Base-by-base conservation (phyloP, 2,888 invertebrate genomes). In the Drosophila testacea region DNA sequence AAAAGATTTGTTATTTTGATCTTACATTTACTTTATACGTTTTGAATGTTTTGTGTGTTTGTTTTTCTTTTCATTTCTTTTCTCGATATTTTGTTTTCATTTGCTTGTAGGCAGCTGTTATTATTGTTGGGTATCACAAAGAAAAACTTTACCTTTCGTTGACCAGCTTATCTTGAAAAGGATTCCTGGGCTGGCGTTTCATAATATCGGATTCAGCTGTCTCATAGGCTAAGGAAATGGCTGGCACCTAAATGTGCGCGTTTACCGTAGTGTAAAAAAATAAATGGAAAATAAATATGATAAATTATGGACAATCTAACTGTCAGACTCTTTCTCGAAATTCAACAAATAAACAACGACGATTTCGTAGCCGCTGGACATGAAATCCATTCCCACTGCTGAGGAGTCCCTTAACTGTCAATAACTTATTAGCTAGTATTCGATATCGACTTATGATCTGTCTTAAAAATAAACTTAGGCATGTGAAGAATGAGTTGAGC, bases 201-300 rank as follows among this genome's bases (percentile, higher is more conserved):
- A 98, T 98, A 94, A 98, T 98, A 96, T 98, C 98, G 94, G 97
- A 97, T 95, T 98, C 98, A 93, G 98, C 97, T 94, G 97, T 96
- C 95, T 98, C 98, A 95, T 98, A 98, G 94, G 98, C 98, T 95
- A 98, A 95, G 94, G 98, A 98, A 94, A 98, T 98, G 94, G 98
- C 98, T 94, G 98, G 98, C 94, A 97, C 97, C 98, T 97, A 95
- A 77, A 63, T 64, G 87, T 79, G 80, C 87, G 67, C 79, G 46
- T 63, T 52, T 30, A 70, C 61, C 44, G 69, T 65, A 69, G 63
- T 70, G 75, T 80, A 64, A 78, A 78, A 76, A 81, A 79, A 79
- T 70, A 79, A 83, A 81, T 71, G 66, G 34, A 79, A 86, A 86
- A 80, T 78, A 86, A 83, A 77, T 88, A 73, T 68, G 83, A 83